Evolutionary conservation across 2,888 invertebrate genomes (phyloP).

Genomic region (Acanthopleura granulata): DNA sequence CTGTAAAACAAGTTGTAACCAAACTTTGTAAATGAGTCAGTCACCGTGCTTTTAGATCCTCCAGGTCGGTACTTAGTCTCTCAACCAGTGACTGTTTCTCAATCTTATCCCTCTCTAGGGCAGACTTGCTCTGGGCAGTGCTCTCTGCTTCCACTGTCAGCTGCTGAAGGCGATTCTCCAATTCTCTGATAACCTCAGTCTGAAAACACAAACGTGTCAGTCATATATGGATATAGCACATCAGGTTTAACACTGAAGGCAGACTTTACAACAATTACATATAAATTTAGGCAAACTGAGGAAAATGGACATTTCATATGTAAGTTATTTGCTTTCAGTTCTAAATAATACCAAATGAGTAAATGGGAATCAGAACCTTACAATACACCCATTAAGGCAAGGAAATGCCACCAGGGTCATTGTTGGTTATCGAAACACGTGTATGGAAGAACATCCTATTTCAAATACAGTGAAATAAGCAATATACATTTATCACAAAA

Average conservation of each 20-base stretch:
- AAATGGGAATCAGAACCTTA: too few relatives aligned
- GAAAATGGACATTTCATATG: background rate
- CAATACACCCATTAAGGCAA: too few relatives aligned
- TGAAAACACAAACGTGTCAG: slow-evolving; percentile 29
- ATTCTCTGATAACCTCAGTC: slow-evolving; percentile 62
- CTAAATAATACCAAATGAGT: too few relatives aligned
- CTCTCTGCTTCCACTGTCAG: slow-evolving; percentile 62
- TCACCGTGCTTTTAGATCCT: slow-evolving; percentile 43
- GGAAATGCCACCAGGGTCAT: too few relatives aligned
- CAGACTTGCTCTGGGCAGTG: slow-evolving; percentile 45
- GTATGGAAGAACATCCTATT: too few relatives aligned
- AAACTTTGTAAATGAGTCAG: slow-evolving; percentile 16
- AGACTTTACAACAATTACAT: background rate
- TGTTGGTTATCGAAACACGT: too few relatives aligned
- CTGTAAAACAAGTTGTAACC: too few relatives aligned
- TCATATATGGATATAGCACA: background rate
- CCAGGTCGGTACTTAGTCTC: slow-evolving; percentile 46
- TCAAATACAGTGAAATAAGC: too few relatives aligned
- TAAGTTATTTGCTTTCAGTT: too few relatives aligned
- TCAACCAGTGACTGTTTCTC: slow-evolving; percentile 55
- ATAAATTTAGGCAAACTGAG: background rate
- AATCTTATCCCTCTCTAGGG: slow-evolving; percentile 59
- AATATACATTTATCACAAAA: too few relatives aligned
- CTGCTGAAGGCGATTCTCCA: slow-evolving; percentile 63
- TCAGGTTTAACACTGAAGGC: background rate